Percentiles rank a stretch among this genome's conserved stretches.
These are phyloP conservation scores for Cardiocondyla obscurior DNA, from an alignment of 1,140 invertebrate genomes.

Conservation along the genomic window DNA sequence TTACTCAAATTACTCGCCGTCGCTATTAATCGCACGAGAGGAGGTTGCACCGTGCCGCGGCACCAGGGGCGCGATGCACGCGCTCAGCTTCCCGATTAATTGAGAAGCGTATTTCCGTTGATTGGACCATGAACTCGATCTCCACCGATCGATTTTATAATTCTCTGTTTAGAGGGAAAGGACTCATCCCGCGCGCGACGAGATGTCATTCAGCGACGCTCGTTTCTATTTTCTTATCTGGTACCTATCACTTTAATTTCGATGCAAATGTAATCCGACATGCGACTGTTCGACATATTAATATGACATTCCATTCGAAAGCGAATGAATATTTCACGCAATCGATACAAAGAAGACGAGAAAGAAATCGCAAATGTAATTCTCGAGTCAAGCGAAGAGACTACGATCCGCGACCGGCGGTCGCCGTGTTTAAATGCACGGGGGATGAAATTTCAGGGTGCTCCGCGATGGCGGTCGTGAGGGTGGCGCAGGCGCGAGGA, in stretches of 20 bases:
- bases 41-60: background rate
- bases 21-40: slow-evolving; percentile 33
- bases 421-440: slow-evolving; percentile 13
- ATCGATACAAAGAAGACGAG: background rate
- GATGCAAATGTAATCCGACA: background rate
- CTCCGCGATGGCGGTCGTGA: background rate
- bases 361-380: background rate
- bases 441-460: background rate
- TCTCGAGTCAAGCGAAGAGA: background rate
- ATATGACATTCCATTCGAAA: background rate
- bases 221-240: background rate
- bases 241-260: too few relatives aligned
- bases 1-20: slow-evolving; percentile 52
- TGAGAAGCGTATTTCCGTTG: background rate
- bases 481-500: slow-evolving; percentile 49
- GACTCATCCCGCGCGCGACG: too few relatives aligned
- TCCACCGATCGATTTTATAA: background rate
- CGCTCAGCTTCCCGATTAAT: background rate
- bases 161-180: too few relatives aligned
- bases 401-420: background rate
- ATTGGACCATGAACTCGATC: background rate
- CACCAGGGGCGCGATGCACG: background rate
- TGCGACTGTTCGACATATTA: background rate
- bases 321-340: background rate
- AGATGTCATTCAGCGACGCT: background rate